Evolutionary conservation across 1,140 invertebrate species (phyloP).

Genomic region (Drosophila lini): DNA sequence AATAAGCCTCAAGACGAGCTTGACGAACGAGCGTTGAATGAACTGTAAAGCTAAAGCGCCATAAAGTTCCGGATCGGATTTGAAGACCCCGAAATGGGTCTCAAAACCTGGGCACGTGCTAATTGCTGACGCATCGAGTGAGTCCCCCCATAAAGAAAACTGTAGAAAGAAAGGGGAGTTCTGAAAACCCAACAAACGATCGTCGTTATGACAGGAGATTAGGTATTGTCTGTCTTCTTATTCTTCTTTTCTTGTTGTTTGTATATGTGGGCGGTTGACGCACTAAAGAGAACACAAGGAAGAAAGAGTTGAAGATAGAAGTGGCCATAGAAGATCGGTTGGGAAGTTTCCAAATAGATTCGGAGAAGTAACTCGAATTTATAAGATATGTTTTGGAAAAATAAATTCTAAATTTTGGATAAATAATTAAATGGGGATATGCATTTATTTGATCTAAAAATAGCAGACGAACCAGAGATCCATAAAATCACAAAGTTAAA

Average conservation of each 20-base stretch:
- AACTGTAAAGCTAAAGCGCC: conserved; percentile 67
- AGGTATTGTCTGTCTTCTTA: conserved; percentile 17
- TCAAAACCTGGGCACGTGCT: conserved; percentile 61
- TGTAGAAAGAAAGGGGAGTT: conserved; percentile 5
- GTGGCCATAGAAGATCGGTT: background rate
- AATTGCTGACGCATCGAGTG: conserved; percentile 72
- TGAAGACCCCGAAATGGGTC: conserved; percentile 21
- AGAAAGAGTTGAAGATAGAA: background rate
- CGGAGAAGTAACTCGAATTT: too few species aligned
- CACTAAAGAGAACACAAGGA: conserved; percentile 5
- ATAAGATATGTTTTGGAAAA: too few species aligned
- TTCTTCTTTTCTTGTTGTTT: background rate
- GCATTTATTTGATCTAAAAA: too few species aligned
- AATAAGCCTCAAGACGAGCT: conserved; percentile 40
- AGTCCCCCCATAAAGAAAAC: conserved; percentile 3
- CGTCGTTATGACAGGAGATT: conserved; percentile 55
- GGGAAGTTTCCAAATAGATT: conserved; percentile 19
- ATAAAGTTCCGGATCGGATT: conserved; percentile 69
- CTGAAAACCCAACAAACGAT: conserved; percentile 46
- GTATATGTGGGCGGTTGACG: conserved; percentile 29
- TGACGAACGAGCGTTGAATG: conserved; percentile 60
- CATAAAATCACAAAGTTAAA: background rate
- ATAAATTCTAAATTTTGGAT: too few species aligned
- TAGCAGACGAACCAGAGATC: too few species aligned
- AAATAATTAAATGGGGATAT: too few species aligned